These are phyloP conservation scores for Sycophila texana DNA, from an alignment of 2,888 invertebrate genomes.

Conservation along the genomic window DNA sequence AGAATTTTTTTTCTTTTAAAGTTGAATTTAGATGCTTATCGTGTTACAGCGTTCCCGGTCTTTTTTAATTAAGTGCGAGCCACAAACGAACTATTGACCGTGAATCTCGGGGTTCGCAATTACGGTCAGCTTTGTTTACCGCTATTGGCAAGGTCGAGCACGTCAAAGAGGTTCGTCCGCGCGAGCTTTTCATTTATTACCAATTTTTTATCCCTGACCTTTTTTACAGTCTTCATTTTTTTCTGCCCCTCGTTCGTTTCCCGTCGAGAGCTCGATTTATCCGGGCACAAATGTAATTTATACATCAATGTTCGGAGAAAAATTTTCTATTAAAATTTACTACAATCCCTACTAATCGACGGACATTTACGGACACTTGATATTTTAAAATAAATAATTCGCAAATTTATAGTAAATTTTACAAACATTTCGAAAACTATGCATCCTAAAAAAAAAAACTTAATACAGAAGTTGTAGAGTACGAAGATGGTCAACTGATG, in stretches of 20 bases:
- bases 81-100: slow-evolving; percentile 6
- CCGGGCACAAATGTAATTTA: background rate
- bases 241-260: background rate
- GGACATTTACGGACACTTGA: no score
- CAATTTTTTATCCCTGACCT: background rate
- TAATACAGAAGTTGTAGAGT: no score
- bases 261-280: background rate
- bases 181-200: background rate
- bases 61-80: slow-evolving; percentile 48
- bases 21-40: slow-evolving; percentile 44
- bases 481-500: no score
- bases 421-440: no score
- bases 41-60: slow-evolving; percentile 32
- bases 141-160: slow-evolving; percentile 9
- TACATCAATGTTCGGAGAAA: background rate
- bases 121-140: slow-evolving; percentile 2
- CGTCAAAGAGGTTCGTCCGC: background rate
- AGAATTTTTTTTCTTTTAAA: slow-evolving; percentile 33
- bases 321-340: background rate
- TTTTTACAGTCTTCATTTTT: background rate
- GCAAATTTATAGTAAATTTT: no score
- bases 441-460: no score
- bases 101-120: slow-evolving; percentile 31
- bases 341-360: no score
- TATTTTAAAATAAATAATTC: no score